These are phyloP conservation scores for Pogona vitticeps DNA, from an alignment of 2,113 vertebrate genomes.

Conservation along the genomic window DNA sequence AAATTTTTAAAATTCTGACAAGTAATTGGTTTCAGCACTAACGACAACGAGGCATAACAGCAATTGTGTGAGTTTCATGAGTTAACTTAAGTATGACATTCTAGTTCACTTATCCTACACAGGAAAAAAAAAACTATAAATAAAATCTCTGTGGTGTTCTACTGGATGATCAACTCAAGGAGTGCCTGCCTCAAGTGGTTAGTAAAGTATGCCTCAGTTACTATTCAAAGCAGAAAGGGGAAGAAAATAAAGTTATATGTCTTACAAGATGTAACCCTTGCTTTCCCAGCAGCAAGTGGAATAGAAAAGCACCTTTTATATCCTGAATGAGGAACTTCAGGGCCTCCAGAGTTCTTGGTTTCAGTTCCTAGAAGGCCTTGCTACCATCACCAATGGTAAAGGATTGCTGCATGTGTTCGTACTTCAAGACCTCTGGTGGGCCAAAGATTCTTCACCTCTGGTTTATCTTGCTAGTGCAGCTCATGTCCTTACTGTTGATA, in stretches of 20 bases:
- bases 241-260: constrained; percentile 46
- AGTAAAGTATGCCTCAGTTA: constrained; percentile 68
- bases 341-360: background rate
- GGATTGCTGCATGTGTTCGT: background rate
- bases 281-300: constrained; percentile 80
- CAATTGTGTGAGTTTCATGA: constrained; percentile 8
- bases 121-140: constrained; percentile 46
- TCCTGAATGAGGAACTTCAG: background rate
- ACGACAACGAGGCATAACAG: constrained; percentile 29
- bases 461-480: constrained; percentile 60
- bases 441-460: background rate
- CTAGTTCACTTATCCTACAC: constrained; percentile 52
- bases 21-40: background rate
- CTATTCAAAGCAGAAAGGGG: constrained; percentile 58
- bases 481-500: constrained; percentile 39
- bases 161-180: constrained; percentile 54
- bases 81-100: constrained; percentile 49
- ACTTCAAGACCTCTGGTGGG: background rate
- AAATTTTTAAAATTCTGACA: background rate
- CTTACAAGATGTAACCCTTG: constrained; percentile 68
- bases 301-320: constrained; percentile 66
- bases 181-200: constrained; percentile 70
- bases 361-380: background rate
- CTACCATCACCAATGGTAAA: background rate
- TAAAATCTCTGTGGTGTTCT: constrained; percentile 50